These are phyloP conservation scores for Drosophila stalkeri DNA, from an alignment of 2,888 invertebrate species.

Conservation along the genomic window DNA sequence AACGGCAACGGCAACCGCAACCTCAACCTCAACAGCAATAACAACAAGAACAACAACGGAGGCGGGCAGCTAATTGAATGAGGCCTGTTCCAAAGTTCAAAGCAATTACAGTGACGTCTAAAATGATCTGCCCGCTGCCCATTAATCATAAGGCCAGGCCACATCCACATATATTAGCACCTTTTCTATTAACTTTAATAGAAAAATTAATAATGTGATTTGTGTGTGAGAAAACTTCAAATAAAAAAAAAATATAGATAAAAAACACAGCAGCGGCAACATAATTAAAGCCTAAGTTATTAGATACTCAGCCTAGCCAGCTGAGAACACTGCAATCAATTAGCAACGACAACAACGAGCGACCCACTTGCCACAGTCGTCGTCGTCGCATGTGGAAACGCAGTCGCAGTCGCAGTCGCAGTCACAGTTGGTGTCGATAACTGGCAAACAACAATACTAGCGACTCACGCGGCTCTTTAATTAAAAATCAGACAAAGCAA, in stretches of 20 bases:
- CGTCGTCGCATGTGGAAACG: slow-evolving; percentile 20
- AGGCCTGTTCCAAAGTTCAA: slow-evolving; percentile 63
- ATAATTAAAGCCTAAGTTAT: slow-evolving; percentile 76
- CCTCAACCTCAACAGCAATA: not conserved
- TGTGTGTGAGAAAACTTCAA: slow-evolving; percentile 43
- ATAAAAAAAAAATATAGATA: not conserved
- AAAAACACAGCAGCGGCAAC: slow-evolving; percentile 32
- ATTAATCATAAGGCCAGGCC: slow-evolving; percentile 60
- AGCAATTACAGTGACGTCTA: slow-evolving; percentile 70
- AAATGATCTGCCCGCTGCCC: slow-evolving; percentile 45
- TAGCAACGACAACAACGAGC: slow-evolving; percentile 52
- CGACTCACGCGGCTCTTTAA: slow-evolving; percentile 60
- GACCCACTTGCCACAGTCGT: slow-evolving; percentile 50
- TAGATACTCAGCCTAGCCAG: slow-evolving; percentile 60
- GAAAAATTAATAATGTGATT: slow-evolving; percentile 63
- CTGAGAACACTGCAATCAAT: slow-evolving; percentile 76
- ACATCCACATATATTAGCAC: slow-evolving; percentile 68
- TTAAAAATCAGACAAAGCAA: slow-evolving; percentile 74
- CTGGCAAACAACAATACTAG: slow-evolving; percentile 46
- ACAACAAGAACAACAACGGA: slow-evolving; percentile 1
- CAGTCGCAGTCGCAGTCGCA: slow-evolving; percentile 16
- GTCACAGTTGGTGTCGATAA: slow-evolving; percentile 18
- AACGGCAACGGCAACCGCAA: slow-evolving; percentile 9
- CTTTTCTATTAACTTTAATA: slow-evolving; percentile 64
- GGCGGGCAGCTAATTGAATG: slow-evolving; percentile 31